Evolutionary conservation across 2,888 invertebrate species (phyloP), one percentile per base, ranked within the genome.

Genomic region (Tenthredo livida): DNA sequence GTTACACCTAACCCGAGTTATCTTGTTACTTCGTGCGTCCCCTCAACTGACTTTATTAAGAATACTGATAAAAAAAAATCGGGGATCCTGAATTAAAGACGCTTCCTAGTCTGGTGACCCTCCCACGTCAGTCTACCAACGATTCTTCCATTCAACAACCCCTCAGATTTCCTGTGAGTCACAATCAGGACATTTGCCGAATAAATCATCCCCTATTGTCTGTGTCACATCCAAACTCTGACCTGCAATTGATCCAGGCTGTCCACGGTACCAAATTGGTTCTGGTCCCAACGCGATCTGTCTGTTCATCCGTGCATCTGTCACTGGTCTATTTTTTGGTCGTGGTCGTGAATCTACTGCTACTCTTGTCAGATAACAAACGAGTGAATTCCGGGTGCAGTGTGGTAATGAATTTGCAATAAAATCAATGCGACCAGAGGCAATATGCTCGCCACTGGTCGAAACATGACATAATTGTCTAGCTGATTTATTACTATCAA

Each of bases 141-240:
- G 33, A 77, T 50, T 61, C n/a, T 6, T 40, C 58, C 10, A 17
- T 50, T 61, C 2, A 0, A 29, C 10, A 33, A 37, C 61, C 58
- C 9, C 21, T 21, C 61, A 29, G 61, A 61, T n/a, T 58, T 78
- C 61, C 37, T 58, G 61, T 40, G 3, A 61, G 61, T 37, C 37
- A 33, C 40, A 61, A 61, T 61, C 58, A 61, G 61, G 37, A 61
- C 37, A 80, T 80, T 80, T 40, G 61, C 37, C 37, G 33, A 37
- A 80, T 80, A 80, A 61, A 80, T 80, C 78, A 80, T 61, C 78
- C 78, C 37, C 78, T 40, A 61, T 80, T 61, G 61, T 80, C 78
- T 12, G 40, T 80, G 58, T 15, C 61, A 61, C 58, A 80, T 80
- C 78, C 37, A 61, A 80, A 37, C 78, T 12, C 21, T 37, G 78